These are phyloP conservation scores for Trachythela sp. DNA, from an alignment of 64 coral and sea anemone genomes.

Conservation along the genomic window DNA sequence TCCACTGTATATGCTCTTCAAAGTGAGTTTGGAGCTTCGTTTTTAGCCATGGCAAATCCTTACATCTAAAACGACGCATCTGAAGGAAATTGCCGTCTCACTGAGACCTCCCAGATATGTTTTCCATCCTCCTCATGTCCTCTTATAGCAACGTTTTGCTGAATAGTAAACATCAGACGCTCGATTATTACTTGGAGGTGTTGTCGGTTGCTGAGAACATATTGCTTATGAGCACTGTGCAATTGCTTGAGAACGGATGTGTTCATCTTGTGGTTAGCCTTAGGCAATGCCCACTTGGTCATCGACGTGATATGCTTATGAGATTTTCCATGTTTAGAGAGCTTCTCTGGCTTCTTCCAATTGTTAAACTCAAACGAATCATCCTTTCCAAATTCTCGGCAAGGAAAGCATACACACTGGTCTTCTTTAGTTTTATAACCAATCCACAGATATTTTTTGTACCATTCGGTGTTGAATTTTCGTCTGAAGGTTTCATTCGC, in stretches of 20 bases:
- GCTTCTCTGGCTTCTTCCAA: background rate
- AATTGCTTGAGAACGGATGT: background rate
- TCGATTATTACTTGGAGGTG: slow-evolving; percentile 1
- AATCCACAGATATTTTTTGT: background rate
- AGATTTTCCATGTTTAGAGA: slow-evolving; percentile 3
- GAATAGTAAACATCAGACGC: background rate
- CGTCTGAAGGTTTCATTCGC: background rate
- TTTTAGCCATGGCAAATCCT: slow-evolving; percentile 12
- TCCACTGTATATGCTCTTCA: background rate
- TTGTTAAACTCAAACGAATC: background rate
- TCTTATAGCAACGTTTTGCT: slow-evolving; percentile 9
- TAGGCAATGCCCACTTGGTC: background rate
- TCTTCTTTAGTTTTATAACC: background rate
- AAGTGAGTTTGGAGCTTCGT: background rate
- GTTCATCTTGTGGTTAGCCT: background rate
- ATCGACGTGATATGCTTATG: background rate
- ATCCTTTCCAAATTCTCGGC: background rate
- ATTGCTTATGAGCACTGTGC: background rate
- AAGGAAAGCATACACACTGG: background rate
- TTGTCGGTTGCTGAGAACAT: slow-evolving; percentile 7
- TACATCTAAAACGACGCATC: background rate
- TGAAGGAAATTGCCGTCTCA: background rate
- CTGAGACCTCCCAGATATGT: background rate
- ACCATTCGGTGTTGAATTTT: slow-evolving; percentile 1
- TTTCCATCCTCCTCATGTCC: background rate